phyloP scores from a whole-genome alignment of 2,888 invertebrate species.

The Acrocera orbiculus region DNA sequence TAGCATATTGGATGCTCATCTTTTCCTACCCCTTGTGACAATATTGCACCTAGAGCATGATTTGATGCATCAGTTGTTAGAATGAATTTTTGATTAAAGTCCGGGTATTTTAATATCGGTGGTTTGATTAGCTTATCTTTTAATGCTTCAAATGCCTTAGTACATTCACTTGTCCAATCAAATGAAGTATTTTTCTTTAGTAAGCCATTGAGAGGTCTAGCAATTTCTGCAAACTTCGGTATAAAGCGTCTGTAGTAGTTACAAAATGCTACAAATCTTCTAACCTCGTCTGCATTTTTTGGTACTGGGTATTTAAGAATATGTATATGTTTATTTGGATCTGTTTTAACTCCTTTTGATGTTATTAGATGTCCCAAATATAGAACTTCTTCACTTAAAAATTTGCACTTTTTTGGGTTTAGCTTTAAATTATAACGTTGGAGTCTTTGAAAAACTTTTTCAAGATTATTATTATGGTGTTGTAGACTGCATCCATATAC shows the following conservation, averaged over 20 bases:
- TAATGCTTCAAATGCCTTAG: slow-evolving; percentile 6
- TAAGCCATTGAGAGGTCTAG: no score
- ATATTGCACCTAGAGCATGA: slow-evolving; percentile 15
- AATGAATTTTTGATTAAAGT: slow-evolving; percentile 11
- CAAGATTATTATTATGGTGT: slow-evolving; percentile 3
- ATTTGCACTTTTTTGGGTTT: slow-evolving; percentile 8
- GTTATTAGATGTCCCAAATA: no score
- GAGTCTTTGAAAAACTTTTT: slow-evolving; percentile 8
- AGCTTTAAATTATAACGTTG: slow-evolving; percentile 10
- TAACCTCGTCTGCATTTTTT: slow-evolving; percentile 11
- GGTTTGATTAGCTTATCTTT: slow-evolving; percentile 5
- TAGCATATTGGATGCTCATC: slow-evolving; percentile 16
- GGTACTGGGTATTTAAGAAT: slow-evolving; percentile 14
- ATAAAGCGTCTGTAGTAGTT: slow-evolving; percentile 14
- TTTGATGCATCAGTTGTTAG: slow-evolving; percentile 19
- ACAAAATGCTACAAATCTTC: slow-evolving; percentile 14
- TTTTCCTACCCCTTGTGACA: slow-evolving; percentile 13
- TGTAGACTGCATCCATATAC: background rate
- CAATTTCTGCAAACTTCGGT: slow-evolving; percentile 14
- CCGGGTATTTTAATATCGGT: background rate
- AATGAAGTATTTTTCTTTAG: no score
- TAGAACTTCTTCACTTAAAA: no score
- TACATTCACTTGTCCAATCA: slow-evolving; percentile 5
- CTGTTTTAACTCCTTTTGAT: slow-evolving; percentile 12
- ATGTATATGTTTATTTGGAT: slow-evolving; percentile 12